Conservation (phyloP, 2,797 vertebrate genomes). For the Anisognathus igniventris region DNA sequence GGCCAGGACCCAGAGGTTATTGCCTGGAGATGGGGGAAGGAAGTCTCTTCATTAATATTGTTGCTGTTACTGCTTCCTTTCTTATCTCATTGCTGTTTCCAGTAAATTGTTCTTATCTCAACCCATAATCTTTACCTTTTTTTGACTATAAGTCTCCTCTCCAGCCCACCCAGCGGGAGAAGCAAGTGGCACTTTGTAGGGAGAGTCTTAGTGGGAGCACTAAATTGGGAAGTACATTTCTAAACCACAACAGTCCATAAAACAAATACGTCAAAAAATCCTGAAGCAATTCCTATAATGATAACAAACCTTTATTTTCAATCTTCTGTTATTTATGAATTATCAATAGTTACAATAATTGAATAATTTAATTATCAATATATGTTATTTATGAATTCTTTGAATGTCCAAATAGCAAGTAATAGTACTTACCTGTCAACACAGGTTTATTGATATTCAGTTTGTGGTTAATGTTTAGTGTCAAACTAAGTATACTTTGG, state of each 20-base stretch:
- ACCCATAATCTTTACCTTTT: background rate
- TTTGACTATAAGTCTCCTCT: background rate
- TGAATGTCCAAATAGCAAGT: background rate
- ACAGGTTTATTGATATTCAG: background rate
- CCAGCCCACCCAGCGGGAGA: fast-evolving
- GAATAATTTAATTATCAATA: background rate
- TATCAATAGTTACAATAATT: background rate
- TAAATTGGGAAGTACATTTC: background rate
- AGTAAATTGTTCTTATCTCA: background rate
- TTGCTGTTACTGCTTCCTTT: background rate
- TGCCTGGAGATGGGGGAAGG: fast-evolving
- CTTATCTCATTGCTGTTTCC: background rate
- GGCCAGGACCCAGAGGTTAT: background rate
- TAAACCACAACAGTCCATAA: background rate
- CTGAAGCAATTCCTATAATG: background rate
- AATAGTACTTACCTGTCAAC: background rate
- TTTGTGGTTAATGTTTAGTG: background rate
- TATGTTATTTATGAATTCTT: background rate
- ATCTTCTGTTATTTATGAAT: background rate
- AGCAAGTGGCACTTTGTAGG: background rate
- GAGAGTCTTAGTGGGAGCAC: background rate
- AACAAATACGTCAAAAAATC: background rate
- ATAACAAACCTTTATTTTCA: background rate
- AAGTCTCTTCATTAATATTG: background rate
- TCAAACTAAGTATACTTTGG: background rate